These are phyloP conservation scores for Strigops habroptila DNA, from an alignment of 2,113 vertebrate genomes.

Conservation along the genomic window DNA sequence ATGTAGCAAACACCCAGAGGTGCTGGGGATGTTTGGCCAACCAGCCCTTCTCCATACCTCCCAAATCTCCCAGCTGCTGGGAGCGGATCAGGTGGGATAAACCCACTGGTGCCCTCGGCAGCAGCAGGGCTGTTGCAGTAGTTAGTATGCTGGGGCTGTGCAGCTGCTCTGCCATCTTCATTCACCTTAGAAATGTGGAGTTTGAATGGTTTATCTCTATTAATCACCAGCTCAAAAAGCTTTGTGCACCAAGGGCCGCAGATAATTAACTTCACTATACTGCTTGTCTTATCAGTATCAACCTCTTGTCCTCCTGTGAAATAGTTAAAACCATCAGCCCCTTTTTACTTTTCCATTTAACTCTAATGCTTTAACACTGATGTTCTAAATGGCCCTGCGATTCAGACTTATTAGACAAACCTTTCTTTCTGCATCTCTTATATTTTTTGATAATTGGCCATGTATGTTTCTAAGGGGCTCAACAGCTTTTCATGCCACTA, in stretches of 20 bases:
- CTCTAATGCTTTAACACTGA: slow-evolving; percentile 79
- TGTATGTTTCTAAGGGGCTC: slow-evolving; percentile 71
- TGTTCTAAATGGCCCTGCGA: slow-evolving; percentile 75
- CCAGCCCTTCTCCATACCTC: background rate
- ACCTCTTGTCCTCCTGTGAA: slow-evolving; percentile 82
- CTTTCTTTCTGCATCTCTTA: slow-evolving; percentile 67
- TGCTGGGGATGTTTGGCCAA: background rate
- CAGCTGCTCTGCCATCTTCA: slow-evolving; percentile 62
- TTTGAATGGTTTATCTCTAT: slow-evolving; percentile 76
- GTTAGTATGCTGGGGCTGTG: slow-evolving; percentile 35
- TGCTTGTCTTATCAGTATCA: slow-evolving; percentile 78
- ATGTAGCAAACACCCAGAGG: background rate
- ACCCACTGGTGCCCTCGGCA: background rate
- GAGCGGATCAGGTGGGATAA: background rate
- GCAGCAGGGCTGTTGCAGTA: background rate
- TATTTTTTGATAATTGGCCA: slow-evolving; percentile 72
- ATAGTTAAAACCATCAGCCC: slow-evolving; percentile 83
- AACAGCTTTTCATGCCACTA: slow-evolving; percentile 68
- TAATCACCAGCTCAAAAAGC: slow-evolving; percentile 73
- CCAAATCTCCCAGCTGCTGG: background rate
- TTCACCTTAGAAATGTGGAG: slow-evolving; percentile 70
- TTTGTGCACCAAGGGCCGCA: slow-evolving; percentile 69
- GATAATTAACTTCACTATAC: slow-evolving; percentile 74
- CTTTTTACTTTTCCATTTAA: slow-evolving; percentile 72
- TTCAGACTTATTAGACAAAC: slow-evolving; percentile 70